Base-by-base conservation (phyloP, 2,888 invertebrate species). In the Sabatieria punctata region DNA sequence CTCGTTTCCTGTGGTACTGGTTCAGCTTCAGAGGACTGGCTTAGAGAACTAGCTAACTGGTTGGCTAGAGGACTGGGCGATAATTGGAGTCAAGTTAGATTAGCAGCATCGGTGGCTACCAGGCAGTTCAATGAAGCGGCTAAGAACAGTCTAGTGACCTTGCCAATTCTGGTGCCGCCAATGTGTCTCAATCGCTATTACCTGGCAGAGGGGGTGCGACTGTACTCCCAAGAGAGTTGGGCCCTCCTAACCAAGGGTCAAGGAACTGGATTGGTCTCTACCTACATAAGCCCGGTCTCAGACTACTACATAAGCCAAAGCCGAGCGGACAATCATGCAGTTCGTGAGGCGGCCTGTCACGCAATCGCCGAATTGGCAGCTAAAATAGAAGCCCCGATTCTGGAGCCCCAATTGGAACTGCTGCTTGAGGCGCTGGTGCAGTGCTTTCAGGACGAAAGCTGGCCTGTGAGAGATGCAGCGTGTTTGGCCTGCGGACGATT, bases 391-490 rank as follows among this genome's bases (percentile, higher is more conserved):
- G 19, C 26, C 4, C 2, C 11, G 11, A 19, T 6, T 15, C 24
- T 45, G 55, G 57, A n/a, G 59, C 61, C 70, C 0, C 60, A 65
- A 54, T 68, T 73, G n/a, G 53, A 61, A 22, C 53, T 51, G 25
- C 59, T 74, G 6, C 55, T 74, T 37, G 64, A 67, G 41, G 68
- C 72, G 2, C 59, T 74, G 15, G 54, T 72, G 19, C 57, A 64
- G 1, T 74, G 72, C 54, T 73, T 74, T 56, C 63, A 65, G 52
- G 74, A 74, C 62, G 71, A 73, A 44, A 72, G 71, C 54, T 74
- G 74, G 74, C 73, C 74, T 47, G 74, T 74, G 18, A 58, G 74
- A 56, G 74, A 74, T 37, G 73, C 73, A 52, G 72, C 74, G 1
- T 73, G 73, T 58, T 63, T 73, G 30, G 73, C 73, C 2, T 70